phyloP scores from a whole-genome alignment of 2,888 invertebrate species.

The Physocephala rufipes region DNA sequence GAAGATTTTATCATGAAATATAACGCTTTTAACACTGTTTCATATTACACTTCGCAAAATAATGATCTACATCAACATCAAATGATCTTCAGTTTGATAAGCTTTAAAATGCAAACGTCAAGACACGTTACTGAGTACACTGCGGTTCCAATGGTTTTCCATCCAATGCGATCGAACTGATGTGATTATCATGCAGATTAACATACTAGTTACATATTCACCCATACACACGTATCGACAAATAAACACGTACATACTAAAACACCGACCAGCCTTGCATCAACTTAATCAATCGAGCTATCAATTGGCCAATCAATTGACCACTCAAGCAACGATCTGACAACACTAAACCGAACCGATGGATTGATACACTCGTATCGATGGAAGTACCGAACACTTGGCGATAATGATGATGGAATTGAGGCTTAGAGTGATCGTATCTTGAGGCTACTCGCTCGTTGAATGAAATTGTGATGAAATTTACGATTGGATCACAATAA shows the following conservation, averaged over 20 bases:
- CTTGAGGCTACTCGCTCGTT: not conserved
- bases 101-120: not conserved
- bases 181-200: slow-evolving; percentile 16
- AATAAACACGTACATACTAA: not conserved
- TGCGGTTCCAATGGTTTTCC: not conserved
- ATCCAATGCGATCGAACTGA: not conserved
- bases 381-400: not conserved
- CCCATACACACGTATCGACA: not conserved
- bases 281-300: not conserved
- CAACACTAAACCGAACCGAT: not conserved
- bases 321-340: not conserved
- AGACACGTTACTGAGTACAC: not conserved
- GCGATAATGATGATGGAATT: not conserved
- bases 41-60: not conserved
- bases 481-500: too few relatives aligned
- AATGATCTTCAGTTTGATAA: not conserved
- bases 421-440: too few relatives aligned
- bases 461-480: not conserved
- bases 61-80: not conserved
- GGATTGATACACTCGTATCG: not conserved
- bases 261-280: not conserved
- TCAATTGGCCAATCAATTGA: not conserved
- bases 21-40: not conserved
- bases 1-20: not conserved
- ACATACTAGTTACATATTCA: slow-evolving; percentile 5